Conservation (phyloP, 2,797 vertebrate species). For the Semotilus atromaculatus region DNA sequence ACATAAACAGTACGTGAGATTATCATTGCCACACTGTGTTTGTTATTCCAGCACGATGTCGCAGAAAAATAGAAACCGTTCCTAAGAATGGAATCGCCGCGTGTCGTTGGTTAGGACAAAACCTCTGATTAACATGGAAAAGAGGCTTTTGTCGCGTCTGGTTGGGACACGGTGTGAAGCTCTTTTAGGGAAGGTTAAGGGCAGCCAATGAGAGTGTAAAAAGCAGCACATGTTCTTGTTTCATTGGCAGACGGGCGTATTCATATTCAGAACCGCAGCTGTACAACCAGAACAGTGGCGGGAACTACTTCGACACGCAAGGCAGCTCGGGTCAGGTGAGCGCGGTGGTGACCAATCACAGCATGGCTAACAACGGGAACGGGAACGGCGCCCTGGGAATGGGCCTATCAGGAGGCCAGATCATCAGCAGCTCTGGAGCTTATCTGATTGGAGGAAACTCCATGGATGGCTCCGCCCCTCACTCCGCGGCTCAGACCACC, state of each 20-base stretch:
- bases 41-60: too few species aligned
- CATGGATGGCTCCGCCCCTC: constrained; percentile 88
- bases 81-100: too few species aligned
- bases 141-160: accelerated
- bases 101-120: too few species aligned
- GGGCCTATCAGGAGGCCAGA: constrained; percentile 90
- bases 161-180: too few species aligned
- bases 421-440: constrained; percentile 90
- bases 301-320: constrained; percentile 93
- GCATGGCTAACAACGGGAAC: constrained; percentile 88
- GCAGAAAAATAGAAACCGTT: too few species aligned
- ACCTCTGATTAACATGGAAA: too few species aligned
- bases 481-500: constrained; percentile 89
- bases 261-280: constrained; percentile 94
- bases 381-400: constrained; percentile 90
- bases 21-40: too few species aligned
- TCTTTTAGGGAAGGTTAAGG: too few species aligned
- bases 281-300: constrained; percentile 90
- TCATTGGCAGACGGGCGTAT: constrained; percentile 85
- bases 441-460: constrained; percentile 90
- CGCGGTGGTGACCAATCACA: constrained; percentile 89
- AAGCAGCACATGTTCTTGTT: background rate
- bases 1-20: too few species aligned
- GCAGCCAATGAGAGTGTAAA: background rate
- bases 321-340: constrained; percentile 90